phyloP scores from a whole-genome alignment of 2,113 vertebrate genomes.

The Ammodytes dubius region DNA sequence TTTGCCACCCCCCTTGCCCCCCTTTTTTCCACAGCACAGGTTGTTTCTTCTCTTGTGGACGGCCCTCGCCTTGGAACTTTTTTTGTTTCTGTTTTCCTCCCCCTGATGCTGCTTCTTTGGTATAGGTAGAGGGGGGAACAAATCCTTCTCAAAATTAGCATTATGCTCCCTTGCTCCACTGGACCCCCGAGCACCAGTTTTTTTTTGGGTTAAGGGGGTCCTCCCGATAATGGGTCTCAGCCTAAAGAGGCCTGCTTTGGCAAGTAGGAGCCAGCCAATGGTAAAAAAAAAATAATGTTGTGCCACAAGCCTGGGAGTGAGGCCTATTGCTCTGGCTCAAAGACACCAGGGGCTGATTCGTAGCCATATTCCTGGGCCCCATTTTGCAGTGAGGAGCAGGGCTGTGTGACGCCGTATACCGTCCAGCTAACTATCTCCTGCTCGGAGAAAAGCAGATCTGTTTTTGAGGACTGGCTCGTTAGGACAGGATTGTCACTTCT shows the following conservation, averaged over 20 bases:
- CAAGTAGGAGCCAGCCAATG: constrained; percentile 19
- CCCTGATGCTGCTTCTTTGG: not conserved
- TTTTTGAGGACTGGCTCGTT: constrained; percentile 8
- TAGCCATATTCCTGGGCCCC: constrained; percentile 2
- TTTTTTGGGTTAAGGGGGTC: constrained; percentile 26
- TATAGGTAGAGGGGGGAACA: constrained; percentile 1
- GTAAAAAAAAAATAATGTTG: not conserved
- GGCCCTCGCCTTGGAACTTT: not conserved
- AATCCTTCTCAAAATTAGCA: constrained; percentile 36
- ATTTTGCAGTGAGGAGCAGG: constrained; percentile 18
- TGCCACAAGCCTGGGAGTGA: constrained; percentile 30
- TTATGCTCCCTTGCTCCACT: constrained; percentile 9
- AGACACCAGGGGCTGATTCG: not conserved
- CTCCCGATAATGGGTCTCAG: constrained; percentile 21
- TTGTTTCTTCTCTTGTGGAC: constrained; percentile 4
- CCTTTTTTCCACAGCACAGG: not conserved
- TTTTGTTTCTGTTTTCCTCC: not conserved
- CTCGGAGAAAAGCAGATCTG: constrained; percentile 16
- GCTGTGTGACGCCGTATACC: not conserved
- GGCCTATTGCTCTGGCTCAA: constrained; percentile 25
- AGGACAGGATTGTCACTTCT: constrained; percentile 23
- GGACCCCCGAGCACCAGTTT: constrained; percentile 9
- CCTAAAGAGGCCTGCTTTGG: constrained; percentile 24
- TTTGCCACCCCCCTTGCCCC: too few species aligned
- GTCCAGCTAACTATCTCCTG: constrained; percentile 17